These are phyloP conservation scores for Oryctes rhinoceros DNA, from an alignment of 1,140 invertebrate genomes.

Conservation along the genomic window DNA sequence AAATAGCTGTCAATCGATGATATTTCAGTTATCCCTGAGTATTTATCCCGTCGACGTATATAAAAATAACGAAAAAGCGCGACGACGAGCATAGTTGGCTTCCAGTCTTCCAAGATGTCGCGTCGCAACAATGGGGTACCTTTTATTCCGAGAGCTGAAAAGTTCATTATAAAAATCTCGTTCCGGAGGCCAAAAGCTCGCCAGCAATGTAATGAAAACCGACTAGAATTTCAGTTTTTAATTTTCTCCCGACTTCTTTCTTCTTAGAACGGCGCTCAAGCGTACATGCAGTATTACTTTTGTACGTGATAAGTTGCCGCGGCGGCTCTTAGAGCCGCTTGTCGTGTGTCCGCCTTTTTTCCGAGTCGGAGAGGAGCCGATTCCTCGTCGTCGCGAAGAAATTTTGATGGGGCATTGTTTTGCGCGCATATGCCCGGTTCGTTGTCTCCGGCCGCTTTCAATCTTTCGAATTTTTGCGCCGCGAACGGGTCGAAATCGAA, in stretches of 20 bases:
- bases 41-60: neutral
- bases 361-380: neutral
- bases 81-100: neutral
- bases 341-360: conserved; percentile 19
- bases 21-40: conserved; percentile 6
- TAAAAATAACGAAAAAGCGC: conserved; percentile 9
- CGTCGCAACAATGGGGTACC: neutral
- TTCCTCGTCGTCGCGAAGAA: neutral
- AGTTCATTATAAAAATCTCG: conserved; percentile 33
- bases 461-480: conserved; percentile 15
- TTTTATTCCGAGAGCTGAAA: neutral
- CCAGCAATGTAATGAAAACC: conserved; percentile 33
- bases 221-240: conserved; percentile 37
- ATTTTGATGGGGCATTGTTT: conserved; percentile 41
- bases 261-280: conserved; percentile 9
- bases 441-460: neutral
- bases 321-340: neutral
- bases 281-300: neutral
- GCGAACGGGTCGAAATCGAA: neutral
- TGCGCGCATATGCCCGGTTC: neutral
- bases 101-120: neutral
- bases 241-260: conserved; percentile 25
- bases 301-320: conserved; percentile 27
- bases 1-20: neutral
- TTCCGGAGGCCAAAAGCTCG: neutral